Evolutionary conservation across 2,888 invertebrate genomes (phyloP).

Genomic region (Gastracanthus pulcherrimus): DNA sequence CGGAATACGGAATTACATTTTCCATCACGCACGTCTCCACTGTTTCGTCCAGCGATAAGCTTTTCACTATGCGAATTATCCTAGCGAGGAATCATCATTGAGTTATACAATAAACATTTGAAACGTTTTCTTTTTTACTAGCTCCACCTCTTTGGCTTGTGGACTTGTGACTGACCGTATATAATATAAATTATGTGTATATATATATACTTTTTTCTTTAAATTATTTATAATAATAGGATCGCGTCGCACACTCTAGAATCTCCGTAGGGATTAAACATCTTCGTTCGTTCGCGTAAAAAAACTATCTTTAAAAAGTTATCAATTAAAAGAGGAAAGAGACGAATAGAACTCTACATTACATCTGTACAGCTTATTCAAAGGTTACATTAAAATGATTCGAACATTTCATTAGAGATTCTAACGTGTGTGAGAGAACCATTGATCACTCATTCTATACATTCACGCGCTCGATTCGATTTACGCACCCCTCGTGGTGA

Average conservation of each 20-base stretch:
- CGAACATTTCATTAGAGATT: conserved; percentile 33
- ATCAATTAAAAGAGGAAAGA: conserved; percentile 2
- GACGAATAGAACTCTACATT: neutral
- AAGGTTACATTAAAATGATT: conserved; percentile 43
- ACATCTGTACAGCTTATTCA: neutral
- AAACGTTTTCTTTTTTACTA: conserved; percentile 68
- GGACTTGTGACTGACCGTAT: conserved; percentile 73
- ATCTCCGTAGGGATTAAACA: conserved; percentile 51
- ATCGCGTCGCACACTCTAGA: conserved; percentile 45
- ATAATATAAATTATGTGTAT: conserved; percentile 66
- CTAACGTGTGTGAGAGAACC: conserved; percentile 26
- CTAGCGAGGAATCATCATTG: conserved; percentile 66
- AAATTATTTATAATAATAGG: conserved; percentile 47
- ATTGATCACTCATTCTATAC: conserved; percentile 30
- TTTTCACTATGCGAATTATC: conserved; percentile 59
- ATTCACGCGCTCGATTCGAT: conserved; percentile 41
- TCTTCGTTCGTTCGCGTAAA: conserved; percentile 1
- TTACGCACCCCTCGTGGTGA: conserved; percentile 14
- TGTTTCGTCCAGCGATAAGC: conserved; percentile 59
- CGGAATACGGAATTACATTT: conserved; percentile 41
- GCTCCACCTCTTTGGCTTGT: conserved; percentile 77
- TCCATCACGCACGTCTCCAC: conserved; percentile 30
- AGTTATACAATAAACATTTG: conserved; percentile 64
- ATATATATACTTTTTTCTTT: conserved; percentile 55
- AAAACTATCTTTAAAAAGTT: conserved; percentile 19